A percentile compares a stretch with the other conserved stretches of the same genome.
Evolutionary conservation across 2,888 invertebrate genomes (phyloP).

Genomic region (Psylliodes chrysocephalus): DNA sequence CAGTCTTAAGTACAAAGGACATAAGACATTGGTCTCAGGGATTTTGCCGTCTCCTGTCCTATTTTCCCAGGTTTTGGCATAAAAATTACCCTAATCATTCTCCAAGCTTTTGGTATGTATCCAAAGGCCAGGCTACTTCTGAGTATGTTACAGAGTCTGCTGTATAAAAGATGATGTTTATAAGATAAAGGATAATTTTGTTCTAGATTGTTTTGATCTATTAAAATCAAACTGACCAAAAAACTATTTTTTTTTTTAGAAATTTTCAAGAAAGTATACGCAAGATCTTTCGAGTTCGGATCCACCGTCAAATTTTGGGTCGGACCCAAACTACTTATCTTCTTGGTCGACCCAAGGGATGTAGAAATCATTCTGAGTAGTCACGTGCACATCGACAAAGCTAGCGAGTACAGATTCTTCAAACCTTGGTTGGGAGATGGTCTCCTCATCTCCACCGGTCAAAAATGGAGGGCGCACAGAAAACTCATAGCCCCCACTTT

Average conservation of each 20-base stretch:
- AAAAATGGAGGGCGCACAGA: slow-evolving; percentile 86
- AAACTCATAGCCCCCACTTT: slow-evolving; percentile 89
- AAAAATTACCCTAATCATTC: too few species aligned
- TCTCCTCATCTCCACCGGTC: slow-evolving; percentile 83
- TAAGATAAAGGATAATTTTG: too few species aligned
- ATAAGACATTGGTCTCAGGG: too few species aligned
- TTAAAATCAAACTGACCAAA: too few species aligned
- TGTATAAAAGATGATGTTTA: too few species aligned
- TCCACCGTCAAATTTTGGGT: slow-evolving; percentile 77
- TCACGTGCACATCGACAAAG: slow-evolving; percentile 83
- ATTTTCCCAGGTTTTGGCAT: too few species aligned
- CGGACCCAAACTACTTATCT: slow-evolving; percentile 79
- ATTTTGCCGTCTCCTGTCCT: too few species aligned
- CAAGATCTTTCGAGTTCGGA: slow-evolving; percentile 68
- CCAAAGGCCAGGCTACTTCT: too few species aligned
- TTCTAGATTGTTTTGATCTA: too few species aligned
- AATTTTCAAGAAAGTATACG: slow-evolving; percentile 74
- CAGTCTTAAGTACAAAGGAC: too few species aligned
- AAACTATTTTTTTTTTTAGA: slow-evolving; percentile 64
- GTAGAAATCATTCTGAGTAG: slow-evolving; percentile 83
- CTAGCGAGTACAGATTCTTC: slow-evolving; percentile 79
- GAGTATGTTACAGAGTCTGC: too few species aligned
- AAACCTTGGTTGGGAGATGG: slow-evolving; percentile 87
- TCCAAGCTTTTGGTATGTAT: too few species aligned
- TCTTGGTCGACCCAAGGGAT: slow-evolving; percentile 80